Conservation (phyloP, 2,113 vertebrate genomes). For the Ophiodon elongatus region DNA sequence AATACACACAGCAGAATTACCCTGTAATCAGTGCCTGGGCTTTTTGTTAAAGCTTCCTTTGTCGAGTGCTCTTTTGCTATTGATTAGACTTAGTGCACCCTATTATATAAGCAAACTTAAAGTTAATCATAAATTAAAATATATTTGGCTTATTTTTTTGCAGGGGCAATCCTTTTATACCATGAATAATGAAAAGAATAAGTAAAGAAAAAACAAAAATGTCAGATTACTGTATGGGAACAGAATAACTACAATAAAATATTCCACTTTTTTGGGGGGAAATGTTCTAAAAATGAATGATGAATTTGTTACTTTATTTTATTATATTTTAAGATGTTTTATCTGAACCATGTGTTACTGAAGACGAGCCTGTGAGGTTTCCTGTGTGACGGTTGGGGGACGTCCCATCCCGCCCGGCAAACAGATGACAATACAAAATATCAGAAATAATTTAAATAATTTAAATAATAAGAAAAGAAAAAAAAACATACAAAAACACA, state of each 20-base stretch:
- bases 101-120: background rate
- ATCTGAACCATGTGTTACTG: constrained; percentile 1
- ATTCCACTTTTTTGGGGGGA: constrained; percentile 18
- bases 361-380: background rate
- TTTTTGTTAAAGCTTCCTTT: constrained; percentile 24
- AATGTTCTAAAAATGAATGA: constrained; percentile 3
- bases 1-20: background rate
- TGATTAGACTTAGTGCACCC: constrained; percentile 1
- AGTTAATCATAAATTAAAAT: background rate
- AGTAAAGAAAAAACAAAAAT: background rate
- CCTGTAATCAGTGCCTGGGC: constrained; percentile 19
- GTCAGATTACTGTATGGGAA: background rate
- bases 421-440: background rate
- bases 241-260: background rate
- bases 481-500: background rate
- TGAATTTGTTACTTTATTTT: background rate
- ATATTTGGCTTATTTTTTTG: constrained; percentile 9
- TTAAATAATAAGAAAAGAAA: too few relatives aligned
- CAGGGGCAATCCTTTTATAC: constrained; percentile 13
- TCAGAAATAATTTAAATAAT: background rate
- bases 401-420: background rate
- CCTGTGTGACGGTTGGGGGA: background rate
- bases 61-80: background rate
- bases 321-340: background rate
- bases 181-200: background rate